Conservation (phyloP, 2,797 vertebrate species). For the Diplodus puntazzo region DNA sequence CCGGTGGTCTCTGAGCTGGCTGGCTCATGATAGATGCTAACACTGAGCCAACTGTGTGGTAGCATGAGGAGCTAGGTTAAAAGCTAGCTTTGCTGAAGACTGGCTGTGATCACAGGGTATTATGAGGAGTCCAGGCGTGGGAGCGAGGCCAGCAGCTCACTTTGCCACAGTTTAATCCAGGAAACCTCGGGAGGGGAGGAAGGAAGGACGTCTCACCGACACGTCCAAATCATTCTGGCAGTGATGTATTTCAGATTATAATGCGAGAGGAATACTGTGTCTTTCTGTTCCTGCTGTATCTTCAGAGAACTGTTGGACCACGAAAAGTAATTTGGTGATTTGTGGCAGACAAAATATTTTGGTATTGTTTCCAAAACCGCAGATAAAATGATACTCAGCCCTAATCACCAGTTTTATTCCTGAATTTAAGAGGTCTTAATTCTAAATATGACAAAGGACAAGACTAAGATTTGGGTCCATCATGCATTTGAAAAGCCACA, state of each 20-base stretch:
- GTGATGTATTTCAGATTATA: not conserved
- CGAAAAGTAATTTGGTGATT: not conserved
- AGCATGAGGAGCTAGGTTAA: slow-evolving; percentile 32
- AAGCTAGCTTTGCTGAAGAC: slow-evolving; percentile 32
- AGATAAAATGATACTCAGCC: not conserved
- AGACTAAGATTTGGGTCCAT: not conserved
- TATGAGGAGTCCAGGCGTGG: slow-evolving; percentile 8
- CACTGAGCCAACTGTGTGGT: slow-evolving; percentile 39
- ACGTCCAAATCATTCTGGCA: not conserved
- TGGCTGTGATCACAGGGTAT: slow-evolving; percentile 37
- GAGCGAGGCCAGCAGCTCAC: slow-evolving; percentile 40
- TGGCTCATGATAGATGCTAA: slow-evolving; percentile 36
- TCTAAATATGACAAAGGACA: not conserved
- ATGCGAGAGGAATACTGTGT: not conserved
- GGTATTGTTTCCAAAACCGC: not conserved
- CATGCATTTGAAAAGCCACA: not conserved
- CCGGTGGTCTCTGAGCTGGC: slow-evolving; percentile 42
- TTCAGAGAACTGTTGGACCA: not conserved
- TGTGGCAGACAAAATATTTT: not conserved
- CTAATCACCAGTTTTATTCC: not conserved
- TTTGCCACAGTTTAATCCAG: slow-evolving; percentile 47
- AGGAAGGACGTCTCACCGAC: slow-evolving; percentile 10
- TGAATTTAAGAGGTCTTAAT: not conserved
- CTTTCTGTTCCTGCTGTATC: not conserved
- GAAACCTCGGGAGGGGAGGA: slow-evolving; percentile 18